Evolutionary conservation across 1,140 invertebrate species (phyloP).

Genomic region (Ctenoplectra terminalis): DNA sequence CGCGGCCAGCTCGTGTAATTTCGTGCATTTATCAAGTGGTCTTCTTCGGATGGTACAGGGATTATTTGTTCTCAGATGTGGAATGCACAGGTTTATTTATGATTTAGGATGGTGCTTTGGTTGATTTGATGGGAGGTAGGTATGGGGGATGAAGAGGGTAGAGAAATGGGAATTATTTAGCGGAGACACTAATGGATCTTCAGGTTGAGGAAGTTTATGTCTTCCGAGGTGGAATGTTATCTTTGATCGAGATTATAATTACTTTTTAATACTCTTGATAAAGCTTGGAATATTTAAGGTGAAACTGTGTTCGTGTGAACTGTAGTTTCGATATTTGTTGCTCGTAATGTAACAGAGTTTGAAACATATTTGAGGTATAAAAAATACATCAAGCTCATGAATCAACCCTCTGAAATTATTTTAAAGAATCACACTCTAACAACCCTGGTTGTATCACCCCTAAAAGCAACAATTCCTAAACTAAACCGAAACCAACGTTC

Average conservation of each 20-base stretch:
- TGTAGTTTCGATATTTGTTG: too few species aligned
- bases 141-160: neutral
- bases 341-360: too few species aligned
- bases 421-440: too few species aligned
- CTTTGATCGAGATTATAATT: neutral
- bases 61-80: neutral
- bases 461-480: too few species aligned
- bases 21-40: constrained; percentile 17
- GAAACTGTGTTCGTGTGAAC: neutral
- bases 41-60: neutral
- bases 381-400: too few species aligned
- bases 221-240: too few species aligned
- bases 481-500: neutral
- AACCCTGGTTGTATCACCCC: too few species aligned
- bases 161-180: neutral
- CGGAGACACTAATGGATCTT: neutral
- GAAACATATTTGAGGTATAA: too few species aligned
- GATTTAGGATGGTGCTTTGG: neutral
- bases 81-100: constrained; percentile 14
- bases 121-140: neutral
- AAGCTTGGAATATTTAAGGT: neutral
- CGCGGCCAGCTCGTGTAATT: constrained; percentile 9
- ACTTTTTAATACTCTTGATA: too few species aligned
- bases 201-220: neutral
- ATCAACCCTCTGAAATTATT: too few species aligned